Evolutionary conservation across 2,113 vertebrate genomes (phyloP).

Genomic region (Felis catus): DNA sequence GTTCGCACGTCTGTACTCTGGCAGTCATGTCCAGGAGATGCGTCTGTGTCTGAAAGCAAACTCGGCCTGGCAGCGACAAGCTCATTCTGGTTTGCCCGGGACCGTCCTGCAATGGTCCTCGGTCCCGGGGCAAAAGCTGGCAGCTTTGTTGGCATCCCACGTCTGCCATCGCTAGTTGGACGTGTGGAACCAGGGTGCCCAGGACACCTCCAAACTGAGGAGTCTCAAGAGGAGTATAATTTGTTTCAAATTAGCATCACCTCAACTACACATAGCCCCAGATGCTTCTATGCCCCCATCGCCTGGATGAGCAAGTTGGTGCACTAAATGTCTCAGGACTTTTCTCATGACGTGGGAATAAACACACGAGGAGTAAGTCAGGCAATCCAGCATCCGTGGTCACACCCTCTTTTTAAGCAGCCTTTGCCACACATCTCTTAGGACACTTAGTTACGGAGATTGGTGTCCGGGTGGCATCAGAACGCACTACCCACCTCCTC

Average conservation of each 20-base stretch:
- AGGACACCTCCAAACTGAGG: background rate
- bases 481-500: background rate
- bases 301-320: background rate
- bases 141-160: background rate
- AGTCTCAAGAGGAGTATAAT: background rate
- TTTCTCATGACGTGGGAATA: background rate
- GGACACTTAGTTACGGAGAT: background rate
- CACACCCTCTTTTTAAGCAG: background rate
- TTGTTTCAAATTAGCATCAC: background rate
- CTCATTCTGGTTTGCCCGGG: background rate
- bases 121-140: background rate
- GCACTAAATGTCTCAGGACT: too few relatives aligned
- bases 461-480: background rate
- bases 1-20: background rate
- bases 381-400: background rate
- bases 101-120: background rate
- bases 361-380: too few relatives aligned
- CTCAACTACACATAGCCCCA: too few relatives aligned
- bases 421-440: background rate
- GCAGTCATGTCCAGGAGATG: fast-evolving
- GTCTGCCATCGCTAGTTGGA: background rate
- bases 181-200: background rate
- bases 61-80: background rate
- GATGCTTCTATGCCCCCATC: background rate
- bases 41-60: background rate